Evolutionary conservation across 2,888 invertebrate species (phyloP).

Genomic region (Agriopis marginaria): DNA sequence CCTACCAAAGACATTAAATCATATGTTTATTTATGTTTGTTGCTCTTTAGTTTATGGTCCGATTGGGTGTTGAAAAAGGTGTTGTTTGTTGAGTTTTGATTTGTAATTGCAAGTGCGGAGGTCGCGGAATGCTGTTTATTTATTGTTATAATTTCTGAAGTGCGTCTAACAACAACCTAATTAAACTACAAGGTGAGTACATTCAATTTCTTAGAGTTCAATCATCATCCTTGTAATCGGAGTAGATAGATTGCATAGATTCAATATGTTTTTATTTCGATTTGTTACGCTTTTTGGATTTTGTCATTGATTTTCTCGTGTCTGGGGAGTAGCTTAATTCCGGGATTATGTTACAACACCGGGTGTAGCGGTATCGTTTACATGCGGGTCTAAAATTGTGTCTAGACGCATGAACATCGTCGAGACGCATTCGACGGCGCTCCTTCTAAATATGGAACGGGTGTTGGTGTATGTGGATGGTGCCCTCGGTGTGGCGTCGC

Average conservation of each 20-base stretch:
- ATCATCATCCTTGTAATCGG: slow-evolving; percentile 31
- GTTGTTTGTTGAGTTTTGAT: slow-evolving; percentile 69
- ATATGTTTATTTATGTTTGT: slow-evolving; percentile 84
- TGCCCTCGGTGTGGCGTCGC: slow-evolving; percentile 63
- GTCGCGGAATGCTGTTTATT: slow-evolving; percentile 83
- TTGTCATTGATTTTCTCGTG: slow-evolving; percentile 54
- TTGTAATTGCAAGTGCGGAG: slow-evolving; percentile 70
- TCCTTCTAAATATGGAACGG: slow-evolving; percentile 84
- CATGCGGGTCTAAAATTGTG: slow-evolving; percentile 84
- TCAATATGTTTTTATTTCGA: slow-evolving; percentile 57
- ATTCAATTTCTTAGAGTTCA: slow-evolving; percentile 24
- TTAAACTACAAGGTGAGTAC: slow-evolving; percentile 68
- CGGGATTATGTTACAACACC: slow-evolving; percentile 51
- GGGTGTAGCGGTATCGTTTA: slow-evolving; percentile 75
- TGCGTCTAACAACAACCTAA: slow-evolving; percentile 64
- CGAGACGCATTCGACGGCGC: slow-evolving; percentile 76
- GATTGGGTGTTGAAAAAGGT: slow-evolving; percentile 80
- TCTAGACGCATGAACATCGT: slow-evolving; percentile 74
- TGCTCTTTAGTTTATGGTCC: slow-evolving; percentile 79
- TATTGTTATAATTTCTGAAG: slow-evolving; percentile 76
- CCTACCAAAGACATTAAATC: slow-evolving; percentile 65
- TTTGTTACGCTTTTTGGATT: slow-evolving; percentile 73
- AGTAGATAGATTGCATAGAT: slow-evolving; percentile 52
- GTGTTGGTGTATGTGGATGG: slow-evolving; percentile 68
- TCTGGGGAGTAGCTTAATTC: slow-evolving; percentile 51